Base-by-base conservation (phyloP, 2,888 invertebrate genomes). In the Selenia dentaria region DNA sequence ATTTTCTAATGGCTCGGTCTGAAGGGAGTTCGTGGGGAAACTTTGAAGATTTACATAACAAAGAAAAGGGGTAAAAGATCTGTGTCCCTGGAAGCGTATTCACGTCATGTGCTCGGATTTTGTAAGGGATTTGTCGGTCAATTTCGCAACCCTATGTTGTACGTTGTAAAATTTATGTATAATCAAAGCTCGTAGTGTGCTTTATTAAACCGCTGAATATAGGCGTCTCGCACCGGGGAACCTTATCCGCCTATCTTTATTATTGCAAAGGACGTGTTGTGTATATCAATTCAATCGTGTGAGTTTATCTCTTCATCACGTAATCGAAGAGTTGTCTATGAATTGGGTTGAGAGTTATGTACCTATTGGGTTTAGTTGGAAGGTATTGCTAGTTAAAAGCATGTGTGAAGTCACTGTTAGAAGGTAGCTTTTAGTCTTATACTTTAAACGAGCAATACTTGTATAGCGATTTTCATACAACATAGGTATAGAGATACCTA, bases 1-100 rank as follows among this genome's bases (percentile, higher is more conserved):
- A 84, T 83, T 86, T 83, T 83, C 79, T 85, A 87, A 86, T 86
- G 83, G 83, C 82, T 83, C 72, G 72, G 65, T 70, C 63, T 72
- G 67, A 66, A 67, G 74, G 78, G 78, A 74, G 74, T 81, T 83
- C 78, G 84, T 78, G 73, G 73, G 74, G 74, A 80, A 83, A 82
- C 78, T 79, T 83, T 76, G 65, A 67, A 71, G 62, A 85, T 86
- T 86, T 83, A 80, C 83, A 83, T 85, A 79, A 85, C 81, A 85
- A 86, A 83, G 75, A 62, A 72, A 78, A 83, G 76, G 79, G 79
- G 80, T 80, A 73, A 77, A 67, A 72, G 70, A 73, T 74, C 73
- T 62, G 67, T 74, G 73, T 76, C 80, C 76, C 75, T 68, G 56
- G 71, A 67, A 80, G 74, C 72, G 76, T 83, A 82, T 82, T 83